These are phyloP conservation scores for Tiliqua scincoides DNA, from an alignment of 2,113 vertebrate genomes.

Conservation along the genomic window DNA sequence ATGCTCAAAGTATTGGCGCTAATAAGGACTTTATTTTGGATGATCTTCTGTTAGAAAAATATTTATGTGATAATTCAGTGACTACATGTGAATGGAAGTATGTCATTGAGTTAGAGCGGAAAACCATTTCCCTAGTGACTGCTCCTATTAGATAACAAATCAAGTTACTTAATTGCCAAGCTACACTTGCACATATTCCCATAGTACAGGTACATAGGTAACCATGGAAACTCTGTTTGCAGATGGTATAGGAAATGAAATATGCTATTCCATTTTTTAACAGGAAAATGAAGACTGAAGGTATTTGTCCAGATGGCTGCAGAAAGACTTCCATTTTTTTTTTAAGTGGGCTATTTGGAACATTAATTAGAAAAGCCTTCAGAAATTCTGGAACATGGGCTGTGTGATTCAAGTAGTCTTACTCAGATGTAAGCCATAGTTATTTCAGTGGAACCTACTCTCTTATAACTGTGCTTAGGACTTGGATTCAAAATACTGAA, in stretches of 20 bases:
- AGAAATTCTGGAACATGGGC: constrained; percentile 14
- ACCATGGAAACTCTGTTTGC: constrained; percentile 75
- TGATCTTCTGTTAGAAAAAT: constrained; percentile 53
- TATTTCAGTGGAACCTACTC: not conserved
- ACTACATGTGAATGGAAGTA: constrained; percentile 47
- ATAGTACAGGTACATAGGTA: constrained; percentile 64
- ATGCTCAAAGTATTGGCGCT: constrained; percentile 47
- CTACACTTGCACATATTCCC: constrained; percentile 60
- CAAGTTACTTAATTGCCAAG: constrained; percentile 71
- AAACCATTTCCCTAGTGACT: constrained; percentile 59
- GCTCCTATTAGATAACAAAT: constrained; percentile 66
- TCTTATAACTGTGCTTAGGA: not conserved
- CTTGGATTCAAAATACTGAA: not conserved
- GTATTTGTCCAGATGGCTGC: constrained; percentile 23
- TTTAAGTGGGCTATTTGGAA: constrained; percentile 28
- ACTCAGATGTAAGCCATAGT: not conserved
- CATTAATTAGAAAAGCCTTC: constrained; percentile 1
- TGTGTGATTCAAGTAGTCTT: not conserved
- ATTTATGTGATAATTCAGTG: constrained; percentile 62
- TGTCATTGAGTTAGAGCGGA: constrained; percentile 57
- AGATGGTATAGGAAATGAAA: constrained; percentile 51
- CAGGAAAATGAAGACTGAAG: constrained; percentile 56
- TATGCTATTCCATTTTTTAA: constrained; percentile 56
- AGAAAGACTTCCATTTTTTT: constrained; percentile 17
- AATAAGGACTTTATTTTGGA: constrained; percentile 45